Base-by-base conservation (phyloP, 2,113 vertebrate species). In the Forbesichthys papilliferus region DNA sequence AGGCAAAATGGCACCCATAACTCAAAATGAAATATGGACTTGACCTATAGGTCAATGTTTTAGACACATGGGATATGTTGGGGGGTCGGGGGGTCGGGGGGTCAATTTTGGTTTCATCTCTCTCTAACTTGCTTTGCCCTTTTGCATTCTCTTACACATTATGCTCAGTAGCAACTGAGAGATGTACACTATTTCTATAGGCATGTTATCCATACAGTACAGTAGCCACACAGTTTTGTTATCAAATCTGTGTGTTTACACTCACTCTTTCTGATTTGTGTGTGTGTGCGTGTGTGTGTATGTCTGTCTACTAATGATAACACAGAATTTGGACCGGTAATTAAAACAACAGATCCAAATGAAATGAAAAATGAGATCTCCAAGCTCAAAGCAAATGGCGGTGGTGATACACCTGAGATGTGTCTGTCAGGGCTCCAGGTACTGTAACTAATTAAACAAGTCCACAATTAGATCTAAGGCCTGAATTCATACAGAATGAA, bases 381-480 rank as follows among this genome's bases (percentile, higher is more conserved):
- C 0, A 82, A 84, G 4, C 85, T 93, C 0, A 57, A 0, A 8
- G 83, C 84, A 0, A 0, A 0, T 0, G 92, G 80, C 52, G 92
- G 92, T 3, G 89, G 69, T 1, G 91, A 93, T 70, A 0, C 0
- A 0, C 92, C 91, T 60, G 92, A 92, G 81, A 89, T 93, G 92
- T 92, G 90, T 61, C 73, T 92, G 3, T 93, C 92, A 71, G 91
- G 82, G 74, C 82, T 93, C 68, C 90, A 90, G 92, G 92, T 92
- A 88, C 4, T 48, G 20, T 10, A 34, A 54, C n/a, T 7, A 49
- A 27, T 2, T 16, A 16, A 33, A 33, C 20, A 58, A 33, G 56
- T 11, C 11, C 11, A 3, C 11, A 11, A 33, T 11, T 33, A 11
- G 12, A 58, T 33, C 9, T 9, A 34, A 3, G 3, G 18, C 9